Percentiles rank a stretch among this genome's conserved stretches.
phyloP scores from a whole-genome alignment of 2,797 vertebrate species.

The Euphonia xanthogaster region DNA sequence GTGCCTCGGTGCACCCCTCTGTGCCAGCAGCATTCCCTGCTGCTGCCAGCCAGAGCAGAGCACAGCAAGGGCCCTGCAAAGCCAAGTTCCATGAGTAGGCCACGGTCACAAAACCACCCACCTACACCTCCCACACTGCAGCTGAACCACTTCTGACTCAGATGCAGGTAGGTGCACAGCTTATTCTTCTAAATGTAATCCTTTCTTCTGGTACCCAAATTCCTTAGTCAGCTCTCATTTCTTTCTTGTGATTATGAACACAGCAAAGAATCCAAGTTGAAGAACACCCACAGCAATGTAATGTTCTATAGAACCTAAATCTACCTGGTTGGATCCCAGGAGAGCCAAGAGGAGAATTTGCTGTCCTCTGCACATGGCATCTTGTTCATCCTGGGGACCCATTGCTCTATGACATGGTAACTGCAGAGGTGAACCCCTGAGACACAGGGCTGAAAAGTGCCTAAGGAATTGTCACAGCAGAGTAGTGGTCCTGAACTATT shows the following conservation, averaged over 20 bases:
- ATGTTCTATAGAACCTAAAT: rapidly evolving
- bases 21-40: neutral
- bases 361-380: neutral
- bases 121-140: neutral
- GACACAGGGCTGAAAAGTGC: neutral
- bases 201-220: neutral
- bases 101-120: neutral
- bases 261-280: neutral
- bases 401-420: neutral
- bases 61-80: neutral
- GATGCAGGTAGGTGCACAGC: neutral
- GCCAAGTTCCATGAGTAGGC: neutral
- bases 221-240: neutral
- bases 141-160: neutral
- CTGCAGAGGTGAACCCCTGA: neutral
- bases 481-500: neutral
- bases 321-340: neutral
- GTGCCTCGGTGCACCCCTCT: neutral
- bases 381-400: neutral
- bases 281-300: neutral
- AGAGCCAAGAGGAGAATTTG: neutral
- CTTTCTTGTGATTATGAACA: neutral
- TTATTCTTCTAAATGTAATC: neutral
- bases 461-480: neutral
- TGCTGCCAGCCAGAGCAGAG: neutral